These are phyloP conservation scores for Scomberomorus guttatus DNA, from an alignment of 2,797 vertebrate species.

Conservation along the genomic window DNA sequence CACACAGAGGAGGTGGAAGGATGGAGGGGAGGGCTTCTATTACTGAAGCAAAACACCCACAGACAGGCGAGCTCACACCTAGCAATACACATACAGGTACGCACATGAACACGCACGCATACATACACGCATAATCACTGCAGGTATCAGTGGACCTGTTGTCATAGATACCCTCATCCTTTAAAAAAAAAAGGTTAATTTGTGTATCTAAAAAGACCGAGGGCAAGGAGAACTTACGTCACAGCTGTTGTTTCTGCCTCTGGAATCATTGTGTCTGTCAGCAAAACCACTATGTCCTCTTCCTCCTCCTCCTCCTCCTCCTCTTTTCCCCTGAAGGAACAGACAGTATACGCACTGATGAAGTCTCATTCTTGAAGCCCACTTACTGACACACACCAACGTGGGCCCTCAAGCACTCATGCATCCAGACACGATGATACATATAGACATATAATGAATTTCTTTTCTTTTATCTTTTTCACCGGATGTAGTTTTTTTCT, in stretches of 20 bases:
- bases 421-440: slow-evolving; percentile 3
- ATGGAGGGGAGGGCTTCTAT: slow-evolving; percentile 36
- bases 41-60: slow-evolving; percentile 53
- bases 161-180: slow-evolving; percentile 53
- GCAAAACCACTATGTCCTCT: slow-evolving; percentile 41
- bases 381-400: slow-evolving; percentile 21
- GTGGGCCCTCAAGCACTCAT: slow-evolving; percentile 10
- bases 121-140: slow-evolving; percentile 23
- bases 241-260: slow-evolving; percentile 57
- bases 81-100: slow-evolving; percentile 8
- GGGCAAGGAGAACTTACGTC: slow-evolving; percentile 68
- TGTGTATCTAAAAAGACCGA: slow-evolving; percentile 37
- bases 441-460: neutral
- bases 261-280: slow-evolving; percentile 64
- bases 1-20: slow-evolving; percentile 62
- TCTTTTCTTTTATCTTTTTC: neutral
- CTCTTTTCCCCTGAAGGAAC: slow-evolving; percentile 52
- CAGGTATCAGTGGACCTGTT: slow-evolving; percentile 48
- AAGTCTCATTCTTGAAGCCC: slow-evolving; percentile 16
- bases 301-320: slow-evolving; percentile 26
- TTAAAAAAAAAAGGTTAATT: slow-evolving; percentile 41
- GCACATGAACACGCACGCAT: neutral
- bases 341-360: slow-evolving; percentile 50
- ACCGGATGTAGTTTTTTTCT: neutral
- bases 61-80: slow-evolving; percentile 28